phyloP scores from a whole-genome alignment of 2,888 invertebrate genomes.

The Dinocampus coccinellae region DNA sequence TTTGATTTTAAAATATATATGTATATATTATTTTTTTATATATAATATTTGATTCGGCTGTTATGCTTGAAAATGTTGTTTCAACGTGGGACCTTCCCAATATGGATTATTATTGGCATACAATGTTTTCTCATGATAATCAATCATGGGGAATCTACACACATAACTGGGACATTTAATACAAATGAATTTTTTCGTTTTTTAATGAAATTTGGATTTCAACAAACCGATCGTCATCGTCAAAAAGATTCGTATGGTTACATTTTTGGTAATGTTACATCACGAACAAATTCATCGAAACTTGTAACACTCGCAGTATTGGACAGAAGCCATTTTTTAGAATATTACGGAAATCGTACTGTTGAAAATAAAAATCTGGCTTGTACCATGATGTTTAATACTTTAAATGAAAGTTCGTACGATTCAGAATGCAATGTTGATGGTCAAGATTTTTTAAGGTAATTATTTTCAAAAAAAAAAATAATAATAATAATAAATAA shows the following conservation, averaged over 20 bases:
- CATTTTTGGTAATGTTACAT: conserved; percentile 95
- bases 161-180: conserved; percentile 76
- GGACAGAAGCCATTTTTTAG: conserved; percentile 88
- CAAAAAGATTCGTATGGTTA: conserved; percentile 91
- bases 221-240: conserved; percentile 91
- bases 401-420: conserved; percentile 85
- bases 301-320: conserved; percentile 90
- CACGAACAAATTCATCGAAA: conserved; percentile 75
- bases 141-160: conserved; percentile 65
- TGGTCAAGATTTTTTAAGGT: conserved; percentile 81
- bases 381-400: conserved; percentile 89
- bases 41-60: not conserved
- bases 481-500: not conserved
- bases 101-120: conserved; percentile 31
- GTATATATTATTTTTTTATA: not conserved
- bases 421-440: conserved; percentile 85
- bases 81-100: conserved; percentile 28
- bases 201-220: conserved; percentile 95
- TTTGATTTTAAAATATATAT: not conserved
- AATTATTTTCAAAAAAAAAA: conserved; percentile 1
- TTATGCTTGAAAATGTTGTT: conserved; percentile 37
- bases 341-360: conserved; percentile 87
- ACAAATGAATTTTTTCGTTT: conserved; percentile 88
- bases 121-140: conserved; percentile 21
- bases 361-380: conserved; percentile 78